Base-by-base conservation (phyloP, 2,113 vertebrate species). In the Alethe castanea region DNA sequence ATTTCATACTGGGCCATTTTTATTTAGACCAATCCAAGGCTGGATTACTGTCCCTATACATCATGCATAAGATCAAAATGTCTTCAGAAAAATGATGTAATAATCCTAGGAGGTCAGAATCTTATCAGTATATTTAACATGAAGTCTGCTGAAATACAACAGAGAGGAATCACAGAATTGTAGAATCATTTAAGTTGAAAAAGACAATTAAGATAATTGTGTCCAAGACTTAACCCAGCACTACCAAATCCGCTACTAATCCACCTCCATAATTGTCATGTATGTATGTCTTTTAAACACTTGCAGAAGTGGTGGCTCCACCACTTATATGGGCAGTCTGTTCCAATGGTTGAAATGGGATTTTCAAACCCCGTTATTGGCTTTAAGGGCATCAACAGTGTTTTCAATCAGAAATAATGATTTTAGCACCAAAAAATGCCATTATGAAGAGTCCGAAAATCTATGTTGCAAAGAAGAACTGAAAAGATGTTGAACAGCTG, bases 211-310 rank as follows among this genome's bases (percentile, higher is more conserved):
- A 56, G 19, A 19, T 38, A 7, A 78, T 11, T 5, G 6, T 57
- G 29, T 38, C 6, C 8, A 28, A 72, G 12, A 1, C 2, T 60
- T n/a, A 52, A 3, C 23, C 12, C 45, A 64, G 18, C 17, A 36
- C 23, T 35, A 3, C 4, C 24, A 67, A 59, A 7, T 29, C 14
- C 19, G 20, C 14, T 42, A 67, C 26, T 54, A 35, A 54, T 44
- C 31, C 16, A 36, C 7, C 15, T 59, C 14, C 17, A 11, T 42
- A 61, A 42, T 1, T 7, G 2, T 5, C 8, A 40, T 3, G 1
- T 19, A 20, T 71, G 31, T 7, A 13, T 3, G 2, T 35, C 2
- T 45, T 66, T 52, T 42, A 44, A 73, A 52, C 12, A 25, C 8
- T 16, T 48, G 9, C 23, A 74, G 28, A 44, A 15, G 25, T 11